Conservation (phyloP, 2,113 vertebrate genomes). For the Scophthalmus maximus region DNA sequence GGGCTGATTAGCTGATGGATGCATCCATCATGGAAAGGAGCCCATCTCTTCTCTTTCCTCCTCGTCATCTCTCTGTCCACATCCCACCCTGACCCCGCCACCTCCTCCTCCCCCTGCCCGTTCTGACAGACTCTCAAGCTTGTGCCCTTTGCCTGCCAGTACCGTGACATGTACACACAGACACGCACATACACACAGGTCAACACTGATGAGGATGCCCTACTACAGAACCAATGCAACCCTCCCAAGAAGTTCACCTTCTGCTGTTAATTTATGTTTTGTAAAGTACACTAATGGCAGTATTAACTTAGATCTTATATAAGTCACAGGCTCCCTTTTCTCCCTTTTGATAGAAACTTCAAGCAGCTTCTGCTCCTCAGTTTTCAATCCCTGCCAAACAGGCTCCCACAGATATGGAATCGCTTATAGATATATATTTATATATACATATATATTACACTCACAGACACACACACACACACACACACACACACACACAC, state of each 20-base stretch:
- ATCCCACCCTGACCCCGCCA: slow-evolving; percentile 44
- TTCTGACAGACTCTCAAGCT: slow-evolving; percentile 70
- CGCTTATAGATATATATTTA: slow-evolving; percentile 69
- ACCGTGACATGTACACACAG: slow-evolving; percentile 53
- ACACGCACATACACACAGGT: slow-evolving; percentile 37
- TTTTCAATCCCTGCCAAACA: slow-evolving; percentile 64
- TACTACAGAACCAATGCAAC: slow-evolving; percentile 59
- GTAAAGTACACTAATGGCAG: slow-evolving; percentile 79
- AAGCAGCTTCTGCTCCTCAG: slow-evolving; percentile 64
- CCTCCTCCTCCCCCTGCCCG: slow-evolving; percentile 28
- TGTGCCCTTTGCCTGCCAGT: slow-evolving; percentile 69
- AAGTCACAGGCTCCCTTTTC: slow-evolving; percentile 52
- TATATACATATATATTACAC: slow-evolving; percentile 45
- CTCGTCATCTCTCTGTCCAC: slow-evolving; percentile 75
- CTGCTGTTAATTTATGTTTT: slow-evolving; percentile 79
- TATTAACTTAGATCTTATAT: slow-evolving; percentile 68
- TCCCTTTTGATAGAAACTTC: slow-evolving; percentile 49
- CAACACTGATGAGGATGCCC: slow-evolving; percentile 59
- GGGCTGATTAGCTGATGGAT: slow-evolving; percentile 77
- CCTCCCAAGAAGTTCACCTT: slow-evolving; percentile 65
- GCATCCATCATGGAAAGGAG: slow-evolving; percentile 71
- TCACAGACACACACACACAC: not conserved
- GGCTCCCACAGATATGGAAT: slow-evolving; percentile 60
- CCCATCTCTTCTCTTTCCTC: slow-evolving; percentile 71
- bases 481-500: slow-evolving; percentile 27